Percentiles rank a stretch among this genome's conserved stretches.
phyloP scores from a whole-genome alignment of 2,113 vertebrate species.

The Emydocephalus ijimae region DNA sequence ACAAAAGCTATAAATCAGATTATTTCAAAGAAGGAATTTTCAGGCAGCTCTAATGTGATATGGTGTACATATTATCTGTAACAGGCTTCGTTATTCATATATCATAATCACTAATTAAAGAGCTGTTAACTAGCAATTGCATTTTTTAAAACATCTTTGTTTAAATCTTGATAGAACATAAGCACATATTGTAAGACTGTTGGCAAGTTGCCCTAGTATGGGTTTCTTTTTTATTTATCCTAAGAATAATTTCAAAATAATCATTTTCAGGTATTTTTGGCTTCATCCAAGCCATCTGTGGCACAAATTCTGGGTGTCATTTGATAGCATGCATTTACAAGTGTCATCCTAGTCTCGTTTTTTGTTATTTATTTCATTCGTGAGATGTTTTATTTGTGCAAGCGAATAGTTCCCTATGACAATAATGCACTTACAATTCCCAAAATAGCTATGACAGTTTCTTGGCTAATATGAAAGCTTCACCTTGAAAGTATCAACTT shows the following conservation, averaged over 20 bases:
- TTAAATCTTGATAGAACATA: background rate
- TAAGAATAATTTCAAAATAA: background rate
- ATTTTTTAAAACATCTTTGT: background rate
- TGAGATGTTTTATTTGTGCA: slow-evolving; percentile 4
- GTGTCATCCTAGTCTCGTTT: background rate
- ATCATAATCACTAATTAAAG: background rate
- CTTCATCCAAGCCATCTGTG: background rate
- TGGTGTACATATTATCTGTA: background rate
- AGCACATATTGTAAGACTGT: background rate
- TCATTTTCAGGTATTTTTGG: background rate
- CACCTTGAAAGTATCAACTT: background rate
- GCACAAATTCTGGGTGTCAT: background rate
- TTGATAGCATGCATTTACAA: slow-evolving; percentile 6
- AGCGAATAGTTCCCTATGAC: background rate
- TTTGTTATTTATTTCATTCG: background rate
- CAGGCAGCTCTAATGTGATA: background rate
- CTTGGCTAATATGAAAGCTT: slow-evolving; percentile 7
- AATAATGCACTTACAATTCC: background rate
- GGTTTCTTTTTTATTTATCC: background rate
- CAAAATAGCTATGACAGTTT: background rate
- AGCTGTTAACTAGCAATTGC: background rate
- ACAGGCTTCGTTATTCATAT: background rate
- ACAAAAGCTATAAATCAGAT: background rate
- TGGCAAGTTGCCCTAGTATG: background rate
- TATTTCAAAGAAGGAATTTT: background rate